Evolutionary conservation across 2,888 invertebrate genomes (phyloP).

Genomic region (Rhaphigaster nebulosa): DNA sequence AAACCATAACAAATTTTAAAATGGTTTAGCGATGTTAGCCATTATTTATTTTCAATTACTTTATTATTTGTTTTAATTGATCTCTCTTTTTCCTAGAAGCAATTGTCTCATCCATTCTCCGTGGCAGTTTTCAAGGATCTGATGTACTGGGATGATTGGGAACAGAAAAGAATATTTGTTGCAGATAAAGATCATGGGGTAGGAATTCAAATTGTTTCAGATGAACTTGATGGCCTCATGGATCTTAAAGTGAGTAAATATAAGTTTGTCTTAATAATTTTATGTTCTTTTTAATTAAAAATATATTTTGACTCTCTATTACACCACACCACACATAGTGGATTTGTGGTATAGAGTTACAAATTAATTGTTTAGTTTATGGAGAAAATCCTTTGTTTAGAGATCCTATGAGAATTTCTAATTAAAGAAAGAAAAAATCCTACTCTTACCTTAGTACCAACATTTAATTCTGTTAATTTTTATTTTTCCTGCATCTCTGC

Average conservation of each 20-base stretch:
- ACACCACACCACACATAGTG: too few relatives aligned
- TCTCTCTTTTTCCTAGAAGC: constrained; percentile 68
- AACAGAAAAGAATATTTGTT: constrained; percentile 81
- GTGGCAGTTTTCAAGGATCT: constrained; percentile 87
- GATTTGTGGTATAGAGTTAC: too few relatives aligned
- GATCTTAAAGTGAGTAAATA: constrained; percentile 76
- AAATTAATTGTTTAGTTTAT: too few relatives aligned
- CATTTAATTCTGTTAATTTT: too few relatives aligned
- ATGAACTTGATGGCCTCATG: constrained; percentile 81
- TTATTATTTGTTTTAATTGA: neutral
- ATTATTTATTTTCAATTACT: neutral
- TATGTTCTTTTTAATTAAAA: neutral
- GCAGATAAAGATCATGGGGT: constrained; percentile 84
- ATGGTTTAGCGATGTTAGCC: neutral
- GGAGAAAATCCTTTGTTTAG: too few relatives aligned
- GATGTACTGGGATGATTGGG: constrained; percentile 94
- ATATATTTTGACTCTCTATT: neutral
- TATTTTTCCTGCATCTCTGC: too few relatives aligned
- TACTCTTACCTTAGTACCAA: too few relatives aligned
- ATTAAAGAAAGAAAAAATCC: too few relatives aligned
- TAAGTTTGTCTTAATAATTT: neutral
- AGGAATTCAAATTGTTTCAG: constrained; percentile 74
- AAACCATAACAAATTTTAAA: neutral
- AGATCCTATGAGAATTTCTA: too few relatives aligned
- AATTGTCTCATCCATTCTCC: constrained; percentile 87